phyloP scores from a whole-genome alignment of 2,888 invertebrate species.

The Heterodera filipjevi region DNA sequence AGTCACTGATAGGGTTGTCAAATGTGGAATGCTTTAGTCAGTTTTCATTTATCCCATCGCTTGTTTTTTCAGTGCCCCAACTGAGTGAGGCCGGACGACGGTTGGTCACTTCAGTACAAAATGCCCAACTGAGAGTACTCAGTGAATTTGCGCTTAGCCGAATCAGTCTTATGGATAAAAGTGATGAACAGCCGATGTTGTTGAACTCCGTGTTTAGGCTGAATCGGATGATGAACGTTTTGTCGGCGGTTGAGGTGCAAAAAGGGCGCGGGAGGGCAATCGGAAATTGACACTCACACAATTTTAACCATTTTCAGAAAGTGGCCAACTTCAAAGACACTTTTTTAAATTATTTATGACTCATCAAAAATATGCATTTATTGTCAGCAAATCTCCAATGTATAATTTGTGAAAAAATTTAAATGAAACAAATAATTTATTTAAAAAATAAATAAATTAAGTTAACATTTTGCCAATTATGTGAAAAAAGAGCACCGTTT shows the following conservation, averaged over 20 bases:
- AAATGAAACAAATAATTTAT: no score
- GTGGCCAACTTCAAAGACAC: neutral
- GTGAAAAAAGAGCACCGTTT: neutral
- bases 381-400: no score
- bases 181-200: neutral
- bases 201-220: neutral
- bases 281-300: neutral
- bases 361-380: no score
- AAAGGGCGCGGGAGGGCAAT: neutral
- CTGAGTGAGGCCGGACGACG: neutral
- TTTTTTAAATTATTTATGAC: no score
- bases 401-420: no score
- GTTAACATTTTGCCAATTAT: slow-evolving; percentile 7
- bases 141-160: slow-evolving; percentile 22
- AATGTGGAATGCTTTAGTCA: no score
- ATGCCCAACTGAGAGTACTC: slow-evolving; percentile 1
- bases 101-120: slow-evolving; percentile 18
- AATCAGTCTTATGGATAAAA: neutral
- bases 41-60: neutral
- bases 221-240: slow-evolving; percentile 3
- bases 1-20: no score
- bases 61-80: slow-evolving; percentile 2
- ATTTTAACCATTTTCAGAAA: neutral
- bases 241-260: slow-evolving; percentile 19
- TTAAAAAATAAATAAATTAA: neutral